phyloP scores from a whole-genome alignment of 2,797 vertebrate genomes.

The Phoebastria nigripes region DNA sequence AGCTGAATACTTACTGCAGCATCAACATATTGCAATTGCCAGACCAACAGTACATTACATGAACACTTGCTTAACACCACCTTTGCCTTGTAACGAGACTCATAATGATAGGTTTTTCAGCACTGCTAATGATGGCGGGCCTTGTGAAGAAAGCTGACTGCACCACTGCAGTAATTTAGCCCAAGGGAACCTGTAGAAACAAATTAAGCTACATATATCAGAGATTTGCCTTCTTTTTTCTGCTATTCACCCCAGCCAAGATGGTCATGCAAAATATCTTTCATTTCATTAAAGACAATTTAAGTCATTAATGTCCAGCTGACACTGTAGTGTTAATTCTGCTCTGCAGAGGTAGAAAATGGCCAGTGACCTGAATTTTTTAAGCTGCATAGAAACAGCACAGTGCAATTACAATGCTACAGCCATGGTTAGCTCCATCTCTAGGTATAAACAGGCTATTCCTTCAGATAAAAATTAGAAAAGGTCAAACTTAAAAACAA shows the following conservation, averaged over 20 bases:
- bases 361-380: background rate
- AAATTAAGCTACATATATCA: background rate
- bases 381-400: background rate
- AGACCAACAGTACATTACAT: background rate
- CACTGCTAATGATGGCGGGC: background rate
- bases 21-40: background rate
- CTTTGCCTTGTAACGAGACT: background rate
- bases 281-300: constrained; percentile 19
- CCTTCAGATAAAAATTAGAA: background rate
- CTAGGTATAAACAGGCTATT: background rate
- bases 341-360: background rate
- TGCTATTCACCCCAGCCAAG: background rate
- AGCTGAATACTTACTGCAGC: background rate
- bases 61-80: background rate
- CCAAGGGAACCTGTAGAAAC: background rate
- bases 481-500: background rate
- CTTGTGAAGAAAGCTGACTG: background rate
- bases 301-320: background rate
- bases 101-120: background rate
- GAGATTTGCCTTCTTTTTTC: background rate
- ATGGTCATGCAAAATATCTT: background rate
- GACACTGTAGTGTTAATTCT: background rate
- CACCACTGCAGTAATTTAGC: background rate
- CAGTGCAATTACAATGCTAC: background rate
- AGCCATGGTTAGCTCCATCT: background rate